Percentiles rank a stretch among this genome's conserved stretches.
Evolutionary conservation across 2,888 invertebrate species (phyloP).

Genomic region (Rotaria socialis): DNA sequence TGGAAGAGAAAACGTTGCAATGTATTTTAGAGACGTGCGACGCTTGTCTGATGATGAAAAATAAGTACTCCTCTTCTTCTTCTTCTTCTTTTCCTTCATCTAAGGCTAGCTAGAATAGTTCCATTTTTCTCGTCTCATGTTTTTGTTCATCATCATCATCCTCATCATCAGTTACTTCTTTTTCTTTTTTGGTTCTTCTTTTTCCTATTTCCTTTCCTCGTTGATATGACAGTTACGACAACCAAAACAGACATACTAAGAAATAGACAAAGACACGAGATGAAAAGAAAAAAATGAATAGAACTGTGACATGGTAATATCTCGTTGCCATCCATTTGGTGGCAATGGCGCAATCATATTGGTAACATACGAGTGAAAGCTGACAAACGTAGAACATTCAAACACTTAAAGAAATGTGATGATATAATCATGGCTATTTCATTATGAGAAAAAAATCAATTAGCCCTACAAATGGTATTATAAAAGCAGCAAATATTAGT

Average conservation of each 20-base stretch:
- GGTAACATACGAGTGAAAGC: conserved; percentile 3
- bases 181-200: background rate
- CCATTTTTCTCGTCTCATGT: background rate
- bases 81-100: background rate
- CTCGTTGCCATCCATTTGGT: background rate
- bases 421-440: background rate
- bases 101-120: background rate
- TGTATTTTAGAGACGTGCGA: background rate
- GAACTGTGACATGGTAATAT: background rate
- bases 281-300: conserved; percentile 2
- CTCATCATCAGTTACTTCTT: background rate
- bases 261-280: background rate
- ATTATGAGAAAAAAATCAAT: background rate
- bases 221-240: background rate
- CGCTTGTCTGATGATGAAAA: background rate
- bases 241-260: background rate
- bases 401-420: background rate
- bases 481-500: background rate
- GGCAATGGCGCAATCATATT: background rate
- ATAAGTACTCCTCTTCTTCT: background rate
- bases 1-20: background rate
- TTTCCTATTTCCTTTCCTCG: background rate
- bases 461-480: background rate
- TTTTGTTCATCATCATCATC: conserved; percentile 14
- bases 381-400: background rate